Percentiles rank a stretch among this genome's conserved stretches.
Conservation (phyloP, 2,113 vertebrate species). For the Conger conger region DNA sequence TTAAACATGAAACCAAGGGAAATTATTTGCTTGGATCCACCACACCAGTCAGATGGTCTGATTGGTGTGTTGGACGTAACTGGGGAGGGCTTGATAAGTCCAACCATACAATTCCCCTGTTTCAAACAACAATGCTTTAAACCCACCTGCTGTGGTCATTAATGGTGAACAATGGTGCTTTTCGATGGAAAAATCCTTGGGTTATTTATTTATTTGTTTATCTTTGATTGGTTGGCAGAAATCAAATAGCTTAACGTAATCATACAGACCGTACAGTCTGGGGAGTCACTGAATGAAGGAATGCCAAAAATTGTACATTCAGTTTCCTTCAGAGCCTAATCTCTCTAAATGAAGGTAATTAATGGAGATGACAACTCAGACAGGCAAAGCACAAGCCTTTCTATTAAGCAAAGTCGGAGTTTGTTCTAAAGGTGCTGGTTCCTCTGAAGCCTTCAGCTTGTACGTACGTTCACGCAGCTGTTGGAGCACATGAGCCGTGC, state of each 20-base stretch:
- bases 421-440: background rate
- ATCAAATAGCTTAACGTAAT: background rate
- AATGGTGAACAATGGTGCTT: background rate
- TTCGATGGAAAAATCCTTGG: background rate
- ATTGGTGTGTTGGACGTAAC: background rate
- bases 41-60: background rate
- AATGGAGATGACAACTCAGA: background rate
- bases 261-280: background rate
- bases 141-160: background rate
- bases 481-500: background rate
- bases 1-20: background rate
- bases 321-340: background rate
- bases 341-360: background rate
- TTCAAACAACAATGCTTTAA: background rate
- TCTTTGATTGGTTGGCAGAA: background rate
- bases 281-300: background rate
- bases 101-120: background rate
- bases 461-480: background rate
- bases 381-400: background rate
- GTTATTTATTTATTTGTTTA: background rate
- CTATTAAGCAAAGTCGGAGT: background rate
- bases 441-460: background rate
- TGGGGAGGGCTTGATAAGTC: background rate
- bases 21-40: background rate
- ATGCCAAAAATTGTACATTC: background rate